These are phyloP conservation scores for Piaya cayana DNA, from an alignment of 2,113 vertebrate genomes.

Conservation along the genomic window DNA sequence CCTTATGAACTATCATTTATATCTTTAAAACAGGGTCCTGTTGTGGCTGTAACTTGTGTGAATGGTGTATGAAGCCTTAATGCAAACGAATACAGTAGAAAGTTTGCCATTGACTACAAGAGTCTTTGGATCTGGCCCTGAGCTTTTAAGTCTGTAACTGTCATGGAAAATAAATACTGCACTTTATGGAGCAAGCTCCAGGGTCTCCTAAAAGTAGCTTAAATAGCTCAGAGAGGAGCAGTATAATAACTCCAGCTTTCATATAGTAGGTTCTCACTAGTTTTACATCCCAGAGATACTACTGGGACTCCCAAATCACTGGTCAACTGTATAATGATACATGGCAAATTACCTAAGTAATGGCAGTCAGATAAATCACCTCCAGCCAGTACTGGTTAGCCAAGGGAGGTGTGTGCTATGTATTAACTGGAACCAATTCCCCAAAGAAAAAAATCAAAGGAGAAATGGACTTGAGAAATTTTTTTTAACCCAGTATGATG, in stretches of 20 bases:
- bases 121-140: neutral
- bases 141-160: constrained; percentile 50
- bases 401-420: neutral
- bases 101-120: neutral
- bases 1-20: neutral
- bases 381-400: constrained; percentile 38
- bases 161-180: constrained; percentile 51
- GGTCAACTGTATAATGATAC: constrained; percentile 58
- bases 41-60: neutral
- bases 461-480: neutral
- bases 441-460: constrained; percentile 46
- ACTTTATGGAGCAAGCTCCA: constrained; percentile 55
- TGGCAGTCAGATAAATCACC: constrained; percentile 56
- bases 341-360: constrained; percentile 61
- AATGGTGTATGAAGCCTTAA: neutral
- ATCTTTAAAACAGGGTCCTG: neutral
- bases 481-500: constrained; percentile 13
- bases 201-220: constrained; percentile 56
- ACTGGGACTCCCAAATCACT: constrained; percentile 61
- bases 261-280: constrained; percentile 31
- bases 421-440: constrained; percentile 44
- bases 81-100: neutral
- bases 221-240: constrained; percentile 41
- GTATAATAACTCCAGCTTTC: constrained; percentile 49
- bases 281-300: constrained; percentile 49